A percentile compares a stretch with the other conserved stretches of the same genome.
Conservation (phyloP, 2,797 vertebrate genomes). For the Nothura maculosa region DNA sequence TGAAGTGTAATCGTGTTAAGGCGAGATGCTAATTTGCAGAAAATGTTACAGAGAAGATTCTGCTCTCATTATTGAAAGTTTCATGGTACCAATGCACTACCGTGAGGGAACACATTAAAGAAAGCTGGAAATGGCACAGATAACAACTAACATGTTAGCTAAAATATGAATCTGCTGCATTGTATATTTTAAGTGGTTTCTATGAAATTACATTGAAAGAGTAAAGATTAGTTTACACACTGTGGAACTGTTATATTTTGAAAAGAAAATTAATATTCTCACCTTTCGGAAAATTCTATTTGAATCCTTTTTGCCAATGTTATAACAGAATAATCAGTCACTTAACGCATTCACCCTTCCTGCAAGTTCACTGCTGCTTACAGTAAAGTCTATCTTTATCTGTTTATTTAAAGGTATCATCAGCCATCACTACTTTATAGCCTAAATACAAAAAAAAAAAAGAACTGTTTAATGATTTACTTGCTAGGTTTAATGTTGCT, state of each 20-base stretch:
- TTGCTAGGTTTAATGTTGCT: conserved; percentile 38
- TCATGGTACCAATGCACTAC: conserved; percentile 44
- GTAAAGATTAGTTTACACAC: conserved; percentile 76
- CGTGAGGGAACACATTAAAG: conserved; percentile 20
- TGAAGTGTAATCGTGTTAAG: background rate
- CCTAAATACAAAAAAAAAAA: conserved; percentile 5
- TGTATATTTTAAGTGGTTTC: conserved; percentile 76
- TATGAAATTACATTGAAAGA: conserved; percentile 75
- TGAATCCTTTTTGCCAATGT: conserved; percentile 20
- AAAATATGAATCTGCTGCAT: conserved; percentile 53
- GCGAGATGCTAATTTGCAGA: conserved; percentile 13
- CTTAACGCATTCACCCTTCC: conserved; percentile 19
- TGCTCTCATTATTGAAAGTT: conserved; percentile 32
- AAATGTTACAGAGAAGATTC: conserved; percentile 17
- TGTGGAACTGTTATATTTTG: conserved; percentile 69
- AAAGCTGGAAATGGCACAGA: conserved; percentile 43
- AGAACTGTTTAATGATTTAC: conserved; percentile 41
- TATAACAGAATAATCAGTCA: conserved; percentile 50
- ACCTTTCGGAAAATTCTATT: conserved; percentile 36
- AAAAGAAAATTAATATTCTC: conserved; percentile 56
- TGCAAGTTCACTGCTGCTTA: conserved; percentile 47
- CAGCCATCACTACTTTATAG: conserved; percentile 44
- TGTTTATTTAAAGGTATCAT: conserved; percentile 64
- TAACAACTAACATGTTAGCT: conserved; percentile 53
- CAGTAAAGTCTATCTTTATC: conserved; percentile 28